A percentile compares a stretch with the other conserved stretches of the same genome.
These are phyloP conservation scores for Motacilla alba DNA, from an alignment of 2,113 vertebrate species.

Conservation along the genomic window DNA sequence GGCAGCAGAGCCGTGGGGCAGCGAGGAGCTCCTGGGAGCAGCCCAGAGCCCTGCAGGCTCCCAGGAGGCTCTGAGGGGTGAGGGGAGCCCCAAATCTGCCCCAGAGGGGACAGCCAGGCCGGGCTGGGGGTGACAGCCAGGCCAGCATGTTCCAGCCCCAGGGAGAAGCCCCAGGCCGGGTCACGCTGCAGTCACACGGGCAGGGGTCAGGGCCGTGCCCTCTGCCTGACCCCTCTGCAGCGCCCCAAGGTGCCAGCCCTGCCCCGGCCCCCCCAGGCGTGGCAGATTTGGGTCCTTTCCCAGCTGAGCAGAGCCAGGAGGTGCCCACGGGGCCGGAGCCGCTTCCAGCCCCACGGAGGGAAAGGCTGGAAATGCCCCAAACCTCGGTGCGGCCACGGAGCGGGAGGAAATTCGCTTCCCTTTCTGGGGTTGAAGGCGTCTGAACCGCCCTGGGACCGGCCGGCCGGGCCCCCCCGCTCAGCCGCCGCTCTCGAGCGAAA, in stretches of 20 bases:
- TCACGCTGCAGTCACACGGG: neutral
- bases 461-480: accelerated
- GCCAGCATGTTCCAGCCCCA: too few species aligned
- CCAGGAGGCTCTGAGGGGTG: neutral
- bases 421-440: neutral
- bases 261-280: accelerated
- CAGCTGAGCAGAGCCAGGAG: accelerated
- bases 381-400: accelerated
- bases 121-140: too few species aligned
- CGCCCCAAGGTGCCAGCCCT: neutral
- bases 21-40: too few species aligned
- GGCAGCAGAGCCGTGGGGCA: too few species aligned
- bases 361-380: neutral
- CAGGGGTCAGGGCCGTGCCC: neutral
- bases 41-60: too few species aligned
- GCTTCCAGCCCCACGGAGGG: neutral
- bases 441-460: accelerated
- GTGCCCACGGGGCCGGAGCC: accelerated
- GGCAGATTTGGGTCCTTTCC: neutral
- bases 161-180: neutral
- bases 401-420: neutral
- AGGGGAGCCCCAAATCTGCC: neutral
- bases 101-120: too few species aligned
- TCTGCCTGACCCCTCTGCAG: accelerated
- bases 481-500: neutral